A percentile compares a stretch with the other conserved stretches of the same genome.
These are phyloP conservation scores for Pseudomugil gertrudae DNA, from an alignment of 2,797 vertebrate genomes.

Conservation along the genomic window DNA sequence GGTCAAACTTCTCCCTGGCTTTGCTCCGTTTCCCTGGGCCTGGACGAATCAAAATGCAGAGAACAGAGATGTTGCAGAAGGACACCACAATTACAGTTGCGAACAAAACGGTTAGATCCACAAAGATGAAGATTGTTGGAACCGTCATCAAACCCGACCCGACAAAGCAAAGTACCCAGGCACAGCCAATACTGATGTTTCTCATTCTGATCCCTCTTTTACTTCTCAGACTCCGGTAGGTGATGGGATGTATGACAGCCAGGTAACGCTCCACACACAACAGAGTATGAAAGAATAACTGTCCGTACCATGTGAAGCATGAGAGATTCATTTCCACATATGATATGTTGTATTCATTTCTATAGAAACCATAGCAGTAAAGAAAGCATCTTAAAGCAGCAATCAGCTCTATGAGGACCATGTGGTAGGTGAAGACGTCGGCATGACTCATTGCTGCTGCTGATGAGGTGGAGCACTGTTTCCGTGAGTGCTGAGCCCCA, in stretches of 20 bases:
- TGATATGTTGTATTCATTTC: background rate
- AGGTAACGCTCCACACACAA: background rate
- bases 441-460: background rate
- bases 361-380: background rate
- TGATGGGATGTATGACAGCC: background rate
- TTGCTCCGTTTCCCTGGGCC: background rate
- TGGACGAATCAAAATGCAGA: background rate
- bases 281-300: background rate
- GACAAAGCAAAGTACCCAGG: background rate
- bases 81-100: background rate
- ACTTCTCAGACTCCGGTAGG: background rate
- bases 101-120: too few relatives aligned
- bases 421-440: background rate
- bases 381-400: background rate
- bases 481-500: background rate
- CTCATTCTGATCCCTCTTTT: background rate
- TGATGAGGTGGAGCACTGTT: background rate
- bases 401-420: background rate
- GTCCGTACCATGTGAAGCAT: background rate
- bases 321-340: background rate
- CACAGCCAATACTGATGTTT: background rate
- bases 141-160: too few relatives aligned
- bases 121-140: background rate
- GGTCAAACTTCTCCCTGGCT: background rate
- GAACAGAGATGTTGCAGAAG: background rate